Evolutionary conservation across 2,113 vertebrate genomes (phyloP).

Genomic region (Marmota flaviventris): DNA sequence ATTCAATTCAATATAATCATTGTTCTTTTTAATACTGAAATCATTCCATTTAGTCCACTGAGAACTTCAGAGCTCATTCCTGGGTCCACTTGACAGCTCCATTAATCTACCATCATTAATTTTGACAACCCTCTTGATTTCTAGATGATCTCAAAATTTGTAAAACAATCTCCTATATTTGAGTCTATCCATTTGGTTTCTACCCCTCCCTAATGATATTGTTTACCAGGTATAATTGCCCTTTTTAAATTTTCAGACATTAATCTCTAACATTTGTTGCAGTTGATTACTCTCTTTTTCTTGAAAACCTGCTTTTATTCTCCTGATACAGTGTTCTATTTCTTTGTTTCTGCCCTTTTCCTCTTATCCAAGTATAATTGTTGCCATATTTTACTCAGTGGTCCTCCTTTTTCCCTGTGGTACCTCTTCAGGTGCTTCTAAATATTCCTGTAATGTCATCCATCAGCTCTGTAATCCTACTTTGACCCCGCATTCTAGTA

Average conservation of each 20-base stretch:
- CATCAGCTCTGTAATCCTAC: not conserved
- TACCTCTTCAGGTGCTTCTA: not conserved
- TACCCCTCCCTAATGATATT: not conserved
- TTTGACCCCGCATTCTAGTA: not conserved
- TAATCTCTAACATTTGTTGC: slow-evolving; percentile 39
- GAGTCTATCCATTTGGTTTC: not conserved
- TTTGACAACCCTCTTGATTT: slow-evolving; percentile 49
- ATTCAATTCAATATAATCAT: not conserved
- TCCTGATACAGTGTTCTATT: not conserved
- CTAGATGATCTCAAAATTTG: slow-evolving; percentile 24
- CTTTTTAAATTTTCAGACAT: slow-evolving; percentile 32
- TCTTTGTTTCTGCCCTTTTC: not conserved
- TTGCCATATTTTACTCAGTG: not conserved
- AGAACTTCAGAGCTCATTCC: not conserved
- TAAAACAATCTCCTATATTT: slow-evolving; percentile 13
- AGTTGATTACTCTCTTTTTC: not conserved
- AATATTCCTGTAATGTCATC: not conserved
- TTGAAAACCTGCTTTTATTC: slow-evolving; percentile 44
- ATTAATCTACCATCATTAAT: slow-evolving; percentile 29
- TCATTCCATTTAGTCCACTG: not conserved
- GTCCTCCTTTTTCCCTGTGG: not conserved
- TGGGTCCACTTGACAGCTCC: not conserved
- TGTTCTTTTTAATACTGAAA: slow-evolving; percentile 56
- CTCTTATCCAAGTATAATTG: not conserved
- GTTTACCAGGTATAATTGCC: not conserved